Percentiles rank a stretch among this genome's conserved stretches.
phyloP scores from a whole-genome alignment of 23 tunicate genomes.

The Trididemnum nubilum region DNA sequence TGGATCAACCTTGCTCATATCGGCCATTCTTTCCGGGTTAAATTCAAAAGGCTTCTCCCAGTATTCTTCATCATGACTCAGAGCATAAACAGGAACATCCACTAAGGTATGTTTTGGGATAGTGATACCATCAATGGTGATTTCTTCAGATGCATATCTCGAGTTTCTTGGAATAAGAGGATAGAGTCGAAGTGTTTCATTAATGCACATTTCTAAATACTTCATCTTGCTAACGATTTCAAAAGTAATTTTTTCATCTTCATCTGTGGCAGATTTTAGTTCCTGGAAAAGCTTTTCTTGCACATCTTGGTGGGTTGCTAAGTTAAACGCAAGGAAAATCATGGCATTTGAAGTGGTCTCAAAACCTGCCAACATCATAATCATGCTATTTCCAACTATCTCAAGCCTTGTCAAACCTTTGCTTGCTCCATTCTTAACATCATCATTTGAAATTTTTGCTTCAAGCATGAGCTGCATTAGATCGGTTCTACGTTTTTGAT shows the following conservation, averaged over 20 bases:
- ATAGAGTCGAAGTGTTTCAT: conserved; percentile 71
- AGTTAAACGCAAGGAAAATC: conserved; percentile 50
- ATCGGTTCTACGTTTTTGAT: conserved; percentile 30
- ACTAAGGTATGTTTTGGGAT: conserved; percentile 54
- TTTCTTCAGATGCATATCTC: conserved; percentile 41
- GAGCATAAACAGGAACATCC: conserved; percentile 50
- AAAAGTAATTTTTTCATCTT: conserved; percentile 44
- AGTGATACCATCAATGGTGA: conserved; percentile 49
- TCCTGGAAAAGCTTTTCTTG: conserved; percentile 61
- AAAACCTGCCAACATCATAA: conserved; percentile 83
- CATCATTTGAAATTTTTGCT: conserved; percentile 43
- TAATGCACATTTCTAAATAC: conserved; percentile 73
- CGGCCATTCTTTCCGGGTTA: conserved; percentile 86
- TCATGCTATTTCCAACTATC: conserved; percentile 67
- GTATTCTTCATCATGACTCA: conserved; percentile 70
- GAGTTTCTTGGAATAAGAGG: conserved; percentile 50
- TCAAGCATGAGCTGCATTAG: conserved; percentile 71
- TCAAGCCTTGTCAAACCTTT: conserved; percentile 70
- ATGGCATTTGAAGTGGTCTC: conserved; percentile 77
- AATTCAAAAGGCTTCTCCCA: conserved; percentile 85
- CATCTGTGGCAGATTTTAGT: conserved; percentile 47
- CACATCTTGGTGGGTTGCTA: conserved; percentile 65
- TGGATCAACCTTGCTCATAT: conserved; percentile 81
- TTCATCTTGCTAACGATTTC: conserved; percentile 56
- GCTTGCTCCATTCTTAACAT: conserved; percentile 23